Evolutionary conservation across 2,797 vertebrate genomes (phyloP), one percentile per base, ranked within the genome.

Genomic region (Chloroceryle inda): DNA sequence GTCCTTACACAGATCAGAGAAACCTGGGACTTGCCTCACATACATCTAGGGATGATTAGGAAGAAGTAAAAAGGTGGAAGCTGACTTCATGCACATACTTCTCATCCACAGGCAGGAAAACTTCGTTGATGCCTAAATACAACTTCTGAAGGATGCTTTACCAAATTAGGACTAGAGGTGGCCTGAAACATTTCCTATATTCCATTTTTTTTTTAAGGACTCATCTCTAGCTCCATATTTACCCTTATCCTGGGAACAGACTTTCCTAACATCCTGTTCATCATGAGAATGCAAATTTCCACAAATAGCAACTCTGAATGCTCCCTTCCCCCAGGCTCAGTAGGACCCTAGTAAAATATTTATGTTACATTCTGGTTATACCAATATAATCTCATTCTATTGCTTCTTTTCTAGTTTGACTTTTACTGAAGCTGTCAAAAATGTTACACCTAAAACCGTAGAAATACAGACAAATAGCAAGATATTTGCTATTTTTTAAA

Each of bases 301-400:
- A 47, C 11, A 56, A 38, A 47, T 2, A 49, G 8, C 6, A 49
- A 5, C 44, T 64, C 13, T 82, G 18, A 78, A 27, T 1, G 1
- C 4, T 2, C 2, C 8, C 3, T 7, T 1, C 16, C 6, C 16
- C 5, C 7, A 8, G n/a, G 4, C 63, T 74, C 29, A 66, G 3
- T 6, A 59, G 4, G 24, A 91, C 31, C 19, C 17, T 13, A 21
- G 22, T 49, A 40, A 67, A 63, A 84, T 44, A 20, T n/a, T 77
- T 59, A 64, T 75, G 42, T 38, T 80, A 61, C 77, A 68, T 72
- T 81, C 24, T 37, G 7, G 6, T 82, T 1, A 1, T 50, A 29
- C 10, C 1, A n/a, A 26, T 33, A 61, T 17, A 42, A 35, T 74
- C 26, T 83, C 3, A 45, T 42, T 73, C 6, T 42, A 11, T 15